Evolutionary conservation across 2,888 invertebrate genomes (phyloP).

Genomic region (Lasius fuliginosus): DNA sequence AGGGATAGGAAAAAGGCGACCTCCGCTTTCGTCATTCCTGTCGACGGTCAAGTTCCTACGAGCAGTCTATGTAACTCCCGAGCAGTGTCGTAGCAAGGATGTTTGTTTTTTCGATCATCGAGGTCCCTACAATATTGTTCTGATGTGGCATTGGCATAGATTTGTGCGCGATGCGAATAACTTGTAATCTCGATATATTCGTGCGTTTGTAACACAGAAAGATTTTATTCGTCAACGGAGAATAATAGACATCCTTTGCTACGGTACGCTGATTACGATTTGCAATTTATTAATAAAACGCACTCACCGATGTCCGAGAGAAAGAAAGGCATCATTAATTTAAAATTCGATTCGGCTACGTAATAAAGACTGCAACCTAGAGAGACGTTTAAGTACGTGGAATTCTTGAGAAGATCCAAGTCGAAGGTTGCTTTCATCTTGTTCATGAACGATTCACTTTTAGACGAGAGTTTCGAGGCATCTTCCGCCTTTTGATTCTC

Average conservation of each 20-base stretch:
- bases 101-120: constrained; percentile 47
- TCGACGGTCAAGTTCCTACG: constrained; percentile 73
- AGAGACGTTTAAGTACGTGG: constrained; percentile 76
- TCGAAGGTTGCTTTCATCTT: constrained; percentile 72
- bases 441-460: constrained; percentile 4
- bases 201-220: neutral
- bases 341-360: constrained; percentile 86
- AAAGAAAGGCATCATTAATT: constrained; percentile 86
- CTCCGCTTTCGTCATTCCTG: constrained; percentile 88
- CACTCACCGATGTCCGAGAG: constrained; percentile 82
- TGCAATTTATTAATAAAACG: neutral
- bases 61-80: constrained; percentile 68
- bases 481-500: constrained; percentile 6
- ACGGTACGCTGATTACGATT: constrained; percentile 38
- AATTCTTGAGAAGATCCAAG: constrained; percentile 76
- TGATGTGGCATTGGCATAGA: constrained; percentile 8
- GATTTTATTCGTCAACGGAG: neutral
- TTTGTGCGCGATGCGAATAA: neutral
- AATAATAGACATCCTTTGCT: constrained; percentile 58
- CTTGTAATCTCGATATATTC: constrained; percentile 25
- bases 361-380: constrained; percentile 86
- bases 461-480: neutral
- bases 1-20: constrained; percentile 92
- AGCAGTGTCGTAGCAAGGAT: constrained; percentile 69
- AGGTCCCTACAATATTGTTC: constrained; percentile 39